Base-by-base conservation (phyloP, 1,140 invertebrate species). In the Zaprionus nigranus region DNA sequence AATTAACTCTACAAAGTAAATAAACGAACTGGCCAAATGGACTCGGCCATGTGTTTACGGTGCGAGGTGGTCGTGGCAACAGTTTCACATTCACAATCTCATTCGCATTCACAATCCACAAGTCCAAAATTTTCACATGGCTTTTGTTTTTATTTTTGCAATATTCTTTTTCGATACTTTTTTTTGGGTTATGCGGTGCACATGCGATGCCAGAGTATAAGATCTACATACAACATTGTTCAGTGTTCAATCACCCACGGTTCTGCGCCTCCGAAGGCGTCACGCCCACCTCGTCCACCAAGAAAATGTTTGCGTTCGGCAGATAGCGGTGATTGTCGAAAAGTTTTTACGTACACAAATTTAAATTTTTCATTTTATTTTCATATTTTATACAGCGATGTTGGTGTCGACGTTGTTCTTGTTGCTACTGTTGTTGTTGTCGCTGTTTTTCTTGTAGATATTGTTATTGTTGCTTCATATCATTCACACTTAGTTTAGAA, bases 1-100 rank as follows among this genome's bases (percentile, higher is more conserved):
- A 88, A 87, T 87, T 81, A 87, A 87, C 85, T 84, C 79, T 84
- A 87, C 84, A 88, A 87, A 87, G 81, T 81, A 84, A 88, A 84
- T 87, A 85, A 85, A 85, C 82, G 75, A 71, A 85, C 63, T 81
- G 82, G 75, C 70, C 78, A 79, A 81, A 74, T 64, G 63, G 79
- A 85, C 61, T 54, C 61, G 84, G 84, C 81, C 84, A 87, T 87
- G 84, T 87, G 84, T 88, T 86, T 73, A 77, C 72, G 62, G 38
- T 70, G 61, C 53, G 60, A 59, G 60, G 73, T 56, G 26, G 36
- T 68, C 57, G 64, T 36, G 51, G 66, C 74, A 72, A 65, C 68
- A 72, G 61, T 72, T 65, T 59, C 70, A 54, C 56, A 40, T 36
- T 58, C 57, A 61, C 38, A 64, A 28, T 66, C 62, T 65, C 62